A percentile compares a stretch with the other conserved stretches of the same genome.
Conservation (phyloP, 2,113 vertebrate genomes). For the Lethenteron camtschaticum region DNA sequence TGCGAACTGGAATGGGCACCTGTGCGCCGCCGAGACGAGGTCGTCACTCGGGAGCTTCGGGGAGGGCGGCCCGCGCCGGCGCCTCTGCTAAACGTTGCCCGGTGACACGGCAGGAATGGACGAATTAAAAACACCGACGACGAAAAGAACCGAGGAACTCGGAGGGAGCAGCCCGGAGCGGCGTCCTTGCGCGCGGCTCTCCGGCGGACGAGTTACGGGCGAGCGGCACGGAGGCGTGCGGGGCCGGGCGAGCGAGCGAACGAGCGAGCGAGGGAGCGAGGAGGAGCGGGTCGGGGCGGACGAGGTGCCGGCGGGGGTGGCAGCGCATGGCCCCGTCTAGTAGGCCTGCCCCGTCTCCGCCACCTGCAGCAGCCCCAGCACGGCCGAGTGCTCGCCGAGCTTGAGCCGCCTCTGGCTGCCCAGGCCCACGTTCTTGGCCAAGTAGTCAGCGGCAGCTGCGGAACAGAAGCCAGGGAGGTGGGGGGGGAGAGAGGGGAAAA, state of each 20-base stretch:
- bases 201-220: neutral
- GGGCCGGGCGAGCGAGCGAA: neutral
- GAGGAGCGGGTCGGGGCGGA: conserved; percentile 3
- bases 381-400: conserved; percentile 79
- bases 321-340: conserved; percentile 14
- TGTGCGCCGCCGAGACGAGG: too few species aligned
- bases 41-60: too few species aligned
- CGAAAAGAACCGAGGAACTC: neutral
- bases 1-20: too few species aligned
- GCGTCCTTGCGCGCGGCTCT: neutral
- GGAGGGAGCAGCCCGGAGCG: neutral
- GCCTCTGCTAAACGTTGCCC: too few species aligned
- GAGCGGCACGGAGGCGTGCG: neutral
- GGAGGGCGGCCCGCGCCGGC: too few species aligned
- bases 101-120: too few species aligned
- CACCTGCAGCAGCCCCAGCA: conserved; percentile 87
- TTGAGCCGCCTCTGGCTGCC: conserved; percentile 96
- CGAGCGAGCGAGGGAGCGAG: neutral
- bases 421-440: conserved; percentile 95
- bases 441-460: conserved; percentile 83
- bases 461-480: too few species aligned
- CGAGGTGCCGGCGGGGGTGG: neutral
- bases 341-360: conserved; percentile 90
- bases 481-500: neutral
- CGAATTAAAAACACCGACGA: too few species aligned